phyloP scores from a whole-genome alignment of 2,113 vertebrate genomes.

The Mus spicilegus region DNA sequence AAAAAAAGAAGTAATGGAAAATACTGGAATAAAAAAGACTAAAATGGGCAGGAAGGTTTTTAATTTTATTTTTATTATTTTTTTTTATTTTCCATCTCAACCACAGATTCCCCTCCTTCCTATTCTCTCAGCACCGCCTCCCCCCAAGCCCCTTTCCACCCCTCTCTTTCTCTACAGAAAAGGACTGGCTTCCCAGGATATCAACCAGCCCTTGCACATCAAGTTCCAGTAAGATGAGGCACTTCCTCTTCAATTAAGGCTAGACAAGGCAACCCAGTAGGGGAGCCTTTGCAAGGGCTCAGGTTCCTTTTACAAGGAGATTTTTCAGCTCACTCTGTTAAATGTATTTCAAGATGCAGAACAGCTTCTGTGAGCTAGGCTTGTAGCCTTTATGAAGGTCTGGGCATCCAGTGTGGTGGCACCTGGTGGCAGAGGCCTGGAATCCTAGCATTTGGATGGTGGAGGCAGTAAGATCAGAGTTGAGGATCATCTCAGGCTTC shows the following conservation, averaged over 20 bases:
- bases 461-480: not conserved
- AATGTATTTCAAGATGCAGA: constrained; percentile 45
- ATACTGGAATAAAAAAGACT: not conserved
- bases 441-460: not conserved
- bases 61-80: not conserved
- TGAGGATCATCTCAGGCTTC: not conserved
- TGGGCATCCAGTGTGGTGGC: not conserved
- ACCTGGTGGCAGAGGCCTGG: not conserved
- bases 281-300: not conserved
- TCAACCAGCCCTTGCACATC: not conserved
- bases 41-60: not conserved
- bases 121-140: not conserved
- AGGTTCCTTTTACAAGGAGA: not conserved
- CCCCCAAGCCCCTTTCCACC: not conserved
- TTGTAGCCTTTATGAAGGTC: too few species aligned
- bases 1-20: not conserved
- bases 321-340: not conserved
- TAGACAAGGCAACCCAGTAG: not conserved
- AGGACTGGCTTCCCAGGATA: not conserved
- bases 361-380: not conserved
- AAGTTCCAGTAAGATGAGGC: not conserved
- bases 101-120: not conserved
- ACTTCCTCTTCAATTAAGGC: not conserved
- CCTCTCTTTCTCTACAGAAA: not conserved
- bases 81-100: not conserved